A percentile compares a stretch with the other conserved stretches of the same genome.
Conservation (phyloP, 1,140 invertebrate genomes). For the Carposina sasakii region DNA sequence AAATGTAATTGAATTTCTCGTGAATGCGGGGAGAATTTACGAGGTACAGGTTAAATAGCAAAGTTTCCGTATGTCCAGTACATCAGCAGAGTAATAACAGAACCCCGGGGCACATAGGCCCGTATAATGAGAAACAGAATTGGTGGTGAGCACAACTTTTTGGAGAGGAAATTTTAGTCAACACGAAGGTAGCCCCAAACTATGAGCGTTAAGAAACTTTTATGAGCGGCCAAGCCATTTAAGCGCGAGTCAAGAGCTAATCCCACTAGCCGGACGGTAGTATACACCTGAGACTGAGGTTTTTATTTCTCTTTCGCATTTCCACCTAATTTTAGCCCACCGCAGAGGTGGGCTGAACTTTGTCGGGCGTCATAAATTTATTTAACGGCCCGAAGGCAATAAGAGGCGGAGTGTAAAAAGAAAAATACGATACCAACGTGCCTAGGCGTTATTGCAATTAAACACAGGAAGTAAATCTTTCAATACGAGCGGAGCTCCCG, state of each 20-base stretch:
- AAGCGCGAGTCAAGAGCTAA: slow-evolving; percentile 60
- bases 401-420: slow-evolving; percentile 71
- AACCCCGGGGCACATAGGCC: slow-evolving; percentile 42
- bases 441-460: slow-evolving; percentile 73
- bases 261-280: slow-evolving; percentile 41
- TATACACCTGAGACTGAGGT: slow-evolving; percentile 57
- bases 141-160: slow-evolving; percentile 44
- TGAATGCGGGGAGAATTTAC: slow-evolving; percentile 11
- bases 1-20: slow-evolving; percentile 48
- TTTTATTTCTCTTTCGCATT: slow-evolving; percentile 63
- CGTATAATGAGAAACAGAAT: slow-evolving; percentile 47
- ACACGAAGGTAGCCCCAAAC: slow-evolving; percentile 46
- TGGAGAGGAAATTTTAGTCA: slow-evolving; percentile 48
- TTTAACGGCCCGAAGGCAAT: slow-evolving; percentile 71
- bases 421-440: slow-evolving; percentile 72
- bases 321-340: slow-evolving; percentile 59
- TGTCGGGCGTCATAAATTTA: slow-evolving; percentile 71
- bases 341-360: slow-evolving; percentile 65
- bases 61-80: slow-evolving; percentile 33
- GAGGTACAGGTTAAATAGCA: slow-evolving; percentile 28
- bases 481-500: slow-evolving; percentile 65
- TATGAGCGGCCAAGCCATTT: slow-evolving; percentile 60
- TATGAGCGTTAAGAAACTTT: slow-evolving; percentile 67
- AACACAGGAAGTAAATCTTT: slow-evolving; percentile 73
- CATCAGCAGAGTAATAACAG: slow-evolving; percentile 37